phyloP scores from a whole-genome alignment of 2,888 invertebrate species.

The Hypomecis atomaria region DNA sequence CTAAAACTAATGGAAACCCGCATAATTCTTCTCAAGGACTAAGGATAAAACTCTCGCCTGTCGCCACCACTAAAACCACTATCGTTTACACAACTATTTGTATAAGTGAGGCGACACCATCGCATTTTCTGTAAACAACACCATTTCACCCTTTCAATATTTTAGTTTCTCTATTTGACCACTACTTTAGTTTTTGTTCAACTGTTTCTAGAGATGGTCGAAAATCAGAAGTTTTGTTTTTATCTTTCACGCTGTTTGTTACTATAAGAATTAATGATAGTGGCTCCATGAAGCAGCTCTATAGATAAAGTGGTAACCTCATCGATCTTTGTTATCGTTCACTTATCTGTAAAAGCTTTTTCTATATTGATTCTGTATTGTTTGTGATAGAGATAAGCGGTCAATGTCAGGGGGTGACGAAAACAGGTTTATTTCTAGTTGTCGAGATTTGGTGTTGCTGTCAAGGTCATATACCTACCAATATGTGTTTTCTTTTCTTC shows the following conservation, averaged over 20 bases:
- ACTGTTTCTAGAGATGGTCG: background rate
- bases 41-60: background rate
- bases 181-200: background rate
- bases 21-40: background rate
- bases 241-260: background rate
- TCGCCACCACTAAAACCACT: background rate
- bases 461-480: slow-evolving; percentile 1
- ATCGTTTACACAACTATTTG: background rate
- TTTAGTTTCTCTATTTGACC: background rate
- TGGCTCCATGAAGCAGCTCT: background rate
- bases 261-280: background rate
- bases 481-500: too few species aligned
- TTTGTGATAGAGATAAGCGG: slow-evolving; percentile 23
- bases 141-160: background rate
- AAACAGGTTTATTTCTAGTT: slow-evolving; percentile 1
- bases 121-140: background rate
- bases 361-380: slow-evolving; percentile 22
- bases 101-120: background rate
- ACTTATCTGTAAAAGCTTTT: slow-evolving; percentile 29
- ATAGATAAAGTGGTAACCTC: background rate
- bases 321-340: slow-evolving; percentile 14
- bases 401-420: slow-evolving; percentile 31
- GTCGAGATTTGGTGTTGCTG: background rate
- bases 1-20: background rate
- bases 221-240: background rate